A percentile compares a stretch with the other conserved stretches of the same genome.
Conservation (phyloP, 1,140 invertebrate species). For the Drosophila sturtevanti region DNA sequence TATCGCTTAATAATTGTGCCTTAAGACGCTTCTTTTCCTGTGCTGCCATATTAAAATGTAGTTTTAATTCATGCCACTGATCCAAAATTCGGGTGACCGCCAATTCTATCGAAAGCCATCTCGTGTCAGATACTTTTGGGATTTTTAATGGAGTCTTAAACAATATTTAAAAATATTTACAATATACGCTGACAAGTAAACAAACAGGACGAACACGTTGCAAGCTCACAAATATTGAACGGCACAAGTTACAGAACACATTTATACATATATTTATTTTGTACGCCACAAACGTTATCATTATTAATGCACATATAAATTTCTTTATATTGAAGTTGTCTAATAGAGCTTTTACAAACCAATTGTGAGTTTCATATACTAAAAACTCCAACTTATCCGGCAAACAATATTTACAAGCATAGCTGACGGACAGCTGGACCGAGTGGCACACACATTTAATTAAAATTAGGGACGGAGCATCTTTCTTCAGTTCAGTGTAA, state of each 20-base stretch:
- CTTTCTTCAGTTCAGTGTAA: constrained; percentile 50
- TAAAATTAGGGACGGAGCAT: constrained; percentile 40
- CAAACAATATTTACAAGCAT: constrained; percentile 43
- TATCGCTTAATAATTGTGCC: too few species aligned
- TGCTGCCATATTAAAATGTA: neutral
- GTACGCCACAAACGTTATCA: constrained; percentile 74
- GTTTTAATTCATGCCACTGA: neutral
- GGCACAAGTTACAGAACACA: neutral
- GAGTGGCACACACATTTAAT: constrained; percentile 51
- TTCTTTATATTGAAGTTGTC: constrained; percentile 11
- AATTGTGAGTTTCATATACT: constrained; percentile 68
- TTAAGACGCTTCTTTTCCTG: neutral
- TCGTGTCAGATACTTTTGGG: neutral
- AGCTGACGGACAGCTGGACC: constrained; percentile 68
- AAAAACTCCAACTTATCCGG: constrained; percentile 79
- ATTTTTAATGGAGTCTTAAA: neutral
- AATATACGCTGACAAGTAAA: neutral
- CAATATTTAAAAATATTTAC: neutral
- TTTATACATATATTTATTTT: constrained; percentile 2
- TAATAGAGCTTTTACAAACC: constrained; percentile 14
- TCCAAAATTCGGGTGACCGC: neutral
- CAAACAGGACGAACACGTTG: neutral
- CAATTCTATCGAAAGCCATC: neutral
- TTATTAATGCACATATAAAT: constrained; percentile 12
- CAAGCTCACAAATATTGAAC: neutral